phyloP scores from a whole-genome alignment of 2,888 invertebrate species.

The Drosophila nr. perissopoda region DNA sequence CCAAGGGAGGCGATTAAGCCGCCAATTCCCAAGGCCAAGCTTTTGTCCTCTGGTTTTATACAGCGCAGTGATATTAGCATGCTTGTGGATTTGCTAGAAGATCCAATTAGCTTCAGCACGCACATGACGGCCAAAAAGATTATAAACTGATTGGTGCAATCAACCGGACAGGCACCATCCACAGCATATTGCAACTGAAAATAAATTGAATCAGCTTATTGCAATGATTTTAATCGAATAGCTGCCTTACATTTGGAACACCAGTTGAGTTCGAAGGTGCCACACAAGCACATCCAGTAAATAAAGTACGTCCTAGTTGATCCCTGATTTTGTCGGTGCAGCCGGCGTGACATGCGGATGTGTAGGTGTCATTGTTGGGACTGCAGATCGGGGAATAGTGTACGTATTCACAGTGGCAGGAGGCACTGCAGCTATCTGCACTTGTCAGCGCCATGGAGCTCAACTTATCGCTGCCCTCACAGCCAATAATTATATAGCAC shows the following conservation, averaged over 20 bases:
- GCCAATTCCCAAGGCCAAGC: conserved; percentile 88
- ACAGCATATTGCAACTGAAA: conserved; percentile 52
- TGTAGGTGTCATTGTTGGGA: conserved; percentile 88
- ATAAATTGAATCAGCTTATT: neutral
- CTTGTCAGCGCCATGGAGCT: conserved; percentile 41
- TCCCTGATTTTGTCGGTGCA: conserved; percentile 84
- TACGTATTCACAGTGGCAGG: conserved; percentile 89
- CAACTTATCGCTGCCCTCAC: conserved; percentile 86
- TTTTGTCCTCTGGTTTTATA: conserved; percentile 89
- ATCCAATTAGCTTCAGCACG: conserved; percentile 86
- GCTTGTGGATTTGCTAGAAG: conserved; percentile 87
- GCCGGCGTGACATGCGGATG: conserved; percentile 92
- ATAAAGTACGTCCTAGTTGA: conserved; percentile 43
- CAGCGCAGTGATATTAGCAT: conserved; percentile 87
- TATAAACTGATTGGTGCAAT: conserved; percentile 86
- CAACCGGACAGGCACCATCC: conserved; percentile 86
- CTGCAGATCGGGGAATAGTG: conserved; percentile 90
- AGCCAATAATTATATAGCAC: conserved; percentile 88
- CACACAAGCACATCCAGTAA: conserved; percentile 61
- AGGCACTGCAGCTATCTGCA: conserved; percentile 86
- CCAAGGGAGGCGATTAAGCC: conserved; percentile 88
- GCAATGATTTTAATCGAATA: neutral
- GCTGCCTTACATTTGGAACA: conserved; percentile 19
- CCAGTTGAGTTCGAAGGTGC: conserved; percentile 1
- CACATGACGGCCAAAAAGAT: conserved; percentile 86